These are phyloP conservation scores for Strigamia crassipes DNA, from an alignment of 2,888 invertebrate genomes.

Conservation along the genomic window DNA sequence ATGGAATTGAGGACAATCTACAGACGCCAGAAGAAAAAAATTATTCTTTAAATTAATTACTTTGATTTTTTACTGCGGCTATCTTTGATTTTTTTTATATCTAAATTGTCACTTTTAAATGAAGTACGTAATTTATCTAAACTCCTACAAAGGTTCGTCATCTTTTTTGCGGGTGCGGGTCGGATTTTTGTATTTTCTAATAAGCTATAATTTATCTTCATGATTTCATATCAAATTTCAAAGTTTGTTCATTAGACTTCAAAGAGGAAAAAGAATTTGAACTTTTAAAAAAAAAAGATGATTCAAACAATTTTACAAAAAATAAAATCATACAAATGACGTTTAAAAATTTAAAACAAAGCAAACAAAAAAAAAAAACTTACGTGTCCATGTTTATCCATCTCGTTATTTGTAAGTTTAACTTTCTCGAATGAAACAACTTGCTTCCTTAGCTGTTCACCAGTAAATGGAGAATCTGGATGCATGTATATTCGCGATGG, in stretches of 20 bases:
- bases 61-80: neutral
- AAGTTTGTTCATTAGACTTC: too few species aligned
- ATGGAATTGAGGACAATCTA: conserved; percentile 98
- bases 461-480: conserved; percentile 79
- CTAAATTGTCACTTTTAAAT: neutral
- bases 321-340: too few species aligned
- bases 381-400: conserved; percentile 77
- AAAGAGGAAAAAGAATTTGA: too few species aligned
- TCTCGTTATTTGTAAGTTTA: conserved; percentile 81
- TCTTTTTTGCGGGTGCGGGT: neutral
- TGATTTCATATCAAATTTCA: too few species aligned
- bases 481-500: conserved; percentile 75
- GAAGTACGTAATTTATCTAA: neutral
- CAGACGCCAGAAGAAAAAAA: conserved; percentile 57
- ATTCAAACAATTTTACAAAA: too few species aligned
- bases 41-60: neutral
- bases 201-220: too few species aligned
- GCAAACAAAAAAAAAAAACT: conserved; percentile 54
- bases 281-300: too few species aligned
- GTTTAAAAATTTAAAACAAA: too few species aligned
- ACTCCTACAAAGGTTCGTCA: neutral
- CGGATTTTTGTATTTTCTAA: too few species aligned
- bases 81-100: neutral
- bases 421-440: conserved; percentile 82
- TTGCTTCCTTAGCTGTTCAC: conserved; percentile 76